Evolutionary conservation across 2,888 invertebrate genomes (phyloP).

Genomic region (Drosophila nr. perissopoda): DNA sequence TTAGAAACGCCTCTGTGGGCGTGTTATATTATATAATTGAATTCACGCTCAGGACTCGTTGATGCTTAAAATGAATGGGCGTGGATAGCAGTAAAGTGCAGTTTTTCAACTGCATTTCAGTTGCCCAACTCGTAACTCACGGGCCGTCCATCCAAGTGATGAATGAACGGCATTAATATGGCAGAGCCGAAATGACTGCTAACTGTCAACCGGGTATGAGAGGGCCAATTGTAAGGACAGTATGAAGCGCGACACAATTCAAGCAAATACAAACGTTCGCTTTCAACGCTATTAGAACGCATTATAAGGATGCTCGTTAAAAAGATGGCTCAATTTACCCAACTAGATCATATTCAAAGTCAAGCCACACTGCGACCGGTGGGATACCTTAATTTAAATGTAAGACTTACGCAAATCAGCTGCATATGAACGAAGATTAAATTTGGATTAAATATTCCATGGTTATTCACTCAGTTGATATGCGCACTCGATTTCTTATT

Average conservation of each 20-base stretch:
- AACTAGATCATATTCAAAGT: neutral
- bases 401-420: conserved; percentile 42
- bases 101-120: conserved; percentile 57
- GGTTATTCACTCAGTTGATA: conserved; percentile 24
- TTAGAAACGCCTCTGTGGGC: conserved; percentile 32
- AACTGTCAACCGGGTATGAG: conserved; percentile 2
- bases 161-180: conserved; percentile 71
- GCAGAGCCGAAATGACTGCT: conserved; percentile 47
- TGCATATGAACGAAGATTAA: conserved; percentile 41
- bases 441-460: conserved; percentile 43
- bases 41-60: conserved; percentile 24
- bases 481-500: neutral
- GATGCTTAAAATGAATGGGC: conserved; percentile 5
- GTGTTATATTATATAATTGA: conserved; percentile 51
- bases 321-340: conserved; percentile 10
- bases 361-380: neutral
- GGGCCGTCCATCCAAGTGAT: conserved; percentile 50
- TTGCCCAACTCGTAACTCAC: conserved; percentile 35
- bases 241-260: conserved; percentile 38
- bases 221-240: conserved; percentile 9
- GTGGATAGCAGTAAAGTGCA: conserved; percentile 21
- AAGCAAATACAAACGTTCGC: conserved; percentile 1
- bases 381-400: conserved; percentile 1
- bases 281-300: neutral
- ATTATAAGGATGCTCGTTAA: conserved; percentile 1